Evolutionary conservation across 2,113 vertebrate species (phyloP).

Genomic region (Alethe castanea): DNA sequence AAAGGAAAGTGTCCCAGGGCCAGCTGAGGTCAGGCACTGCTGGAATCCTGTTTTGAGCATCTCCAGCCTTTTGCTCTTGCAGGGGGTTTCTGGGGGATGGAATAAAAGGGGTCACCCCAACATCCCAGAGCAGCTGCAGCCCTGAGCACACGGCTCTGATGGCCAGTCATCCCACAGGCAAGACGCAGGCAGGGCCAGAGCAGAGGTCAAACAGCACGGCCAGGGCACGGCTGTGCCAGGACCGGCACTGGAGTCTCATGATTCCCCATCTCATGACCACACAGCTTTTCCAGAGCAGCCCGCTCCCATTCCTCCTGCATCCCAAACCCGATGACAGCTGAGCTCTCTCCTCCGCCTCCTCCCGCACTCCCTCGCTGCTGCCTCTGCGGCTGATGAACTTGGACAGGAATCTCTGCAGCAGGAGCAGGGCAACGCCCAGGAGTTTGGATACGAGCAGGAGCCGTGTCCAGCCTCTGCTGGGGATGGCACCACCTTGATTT

Average conservation of each 20-base stretch:
- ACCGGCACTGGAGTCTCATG: background rate
- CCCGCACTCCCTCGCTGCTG: background rate
- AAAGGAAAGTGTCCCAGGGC: background rate
- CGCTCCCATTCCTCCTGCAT: background rate
- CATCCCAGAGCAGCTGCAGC: background rate
- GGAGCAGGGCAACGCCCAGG: background rate
- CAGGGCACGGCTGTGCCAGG: background rate
- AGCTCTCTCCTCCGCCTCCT: background rate
- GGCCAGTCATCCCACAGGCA: background rate
- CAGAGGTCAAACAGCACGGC: background rate
- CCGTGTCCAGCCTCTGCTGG: background rate
- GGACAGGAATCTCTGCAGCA: background rate
- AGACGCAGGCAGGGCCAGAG: background rate
- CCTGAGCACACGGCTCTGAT: background rate
- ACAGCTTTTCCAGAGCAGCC: background rate
- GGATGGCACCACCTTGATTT: background rate
- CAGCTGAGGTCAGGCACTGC: background rate
- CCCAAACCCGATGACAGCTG: background rate
- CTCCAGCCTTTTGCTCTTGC: background rate
- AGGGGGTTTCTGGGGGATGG: background rate
- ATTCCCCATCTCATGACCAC: background rate
- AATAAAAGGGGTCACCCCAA: rapidly evolving
- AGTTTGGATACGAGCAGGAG: background rate
- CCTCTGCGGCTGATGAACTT: background rate
- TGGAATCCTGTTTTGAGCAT: background rate